A percentile compares a stretch with the other conserved stretches of the same genome.
Evolutionary conservation across 2,888 invertebrate species (phyloP).

Genomic region (Hirudinaria manillensis): DNA sequence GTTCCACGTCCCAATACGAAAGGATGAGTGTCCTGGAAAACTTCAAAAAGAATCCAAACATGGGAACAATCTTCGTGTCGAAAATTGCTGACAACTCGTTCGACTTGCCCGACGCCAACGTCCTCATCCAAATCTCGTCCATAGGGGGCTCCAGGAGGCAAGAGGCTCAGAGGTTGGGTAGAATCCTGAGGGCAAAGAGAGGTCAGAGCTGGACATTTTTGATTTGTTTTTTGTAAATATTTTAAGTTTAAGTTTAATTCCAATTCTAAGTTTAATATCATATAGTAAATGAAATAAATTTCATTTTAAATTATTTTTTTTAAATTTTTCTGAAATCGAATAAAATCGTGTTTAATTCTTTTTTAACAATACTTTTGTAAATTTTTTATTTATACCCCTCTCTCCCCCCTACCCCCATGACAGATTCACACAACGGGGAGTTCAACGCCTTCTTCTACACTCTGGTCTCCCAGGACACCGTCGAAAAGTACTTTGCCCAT

Average conservation of each 20-base stretch:
- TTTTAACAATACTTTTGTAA: no score
- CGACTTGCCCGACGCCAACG: slow-evolving; percentile 97
- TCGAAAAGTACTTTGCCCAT: slow-evolving; percentile 96
- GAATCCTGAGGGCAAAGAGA: slow-evolving; percentile 95
- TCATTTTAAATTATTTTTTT: no score
- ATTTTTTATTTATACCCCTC: no score
- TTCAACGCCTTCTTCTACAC: slow-evolving; percentile 99
- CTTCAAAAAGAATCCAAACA: slow-evolving; percentile 95
- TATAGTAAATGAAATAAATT: no score
- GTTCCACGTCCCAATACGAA: slow-evolving; percentile 90
- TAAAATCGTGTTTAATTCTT: no score
- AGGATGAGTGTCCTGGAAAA: slow-evolving; percentile 96
- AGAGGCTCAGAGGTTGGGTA: slow-evolving; percentile 91
- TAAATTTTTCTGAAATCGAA: no score
- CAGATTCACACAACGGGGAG: slow-evolving; percentile 72
- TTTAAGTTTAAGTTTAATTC: no score
- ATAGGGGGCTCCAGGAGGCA: slow-evolving; percentile 96
- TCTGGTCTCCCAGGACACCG: slow-evolving; percentile 91
- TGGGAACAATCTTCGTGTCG: slow-evolving; percentile 97
- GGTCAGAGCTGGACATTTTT: slow-evolving; percentile 50
- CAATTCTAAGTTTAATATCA: no score
- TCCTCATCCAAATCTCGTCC: slow-evolving; percentile 94
- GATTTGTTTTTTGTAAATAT: slow-evolving; percentile 37
- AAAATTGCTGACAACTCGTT: slow-evolving; percentile 98
- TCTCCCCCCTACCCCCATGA: no score